phyloP scores from a whole-genome alignment of 2,113 vertebrate genomes.

The Malurus melanocephalus region DNA sequence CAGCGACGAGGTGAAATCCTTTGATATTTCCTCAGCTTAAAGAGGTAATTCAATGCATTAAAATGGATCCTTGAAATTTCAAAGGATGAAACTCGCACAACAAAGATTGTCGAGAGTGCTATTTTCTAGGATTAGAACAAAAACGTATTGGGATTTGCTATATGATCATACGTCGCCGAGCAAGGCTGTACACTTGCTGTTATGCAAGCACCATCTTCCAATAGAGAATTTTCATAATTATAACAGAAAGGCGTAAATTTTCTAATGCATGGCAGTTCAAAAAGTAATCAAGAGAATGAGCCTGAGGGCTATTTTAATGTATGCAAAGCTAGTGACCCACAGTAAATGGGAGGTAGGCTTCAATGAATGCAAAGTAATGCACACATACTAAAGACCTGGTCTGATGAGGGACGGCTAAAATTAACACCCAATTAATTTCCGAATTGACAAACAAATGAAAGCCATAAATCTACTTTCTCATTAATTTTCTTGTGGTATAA shows the following conservation, averaged over 20 bases:
- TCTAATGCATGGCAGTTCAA: constrained; percentile 88
- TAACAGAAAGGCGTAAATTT: constrained; percentile 94
- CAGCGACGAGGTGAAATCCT: constrained; percentile 13
- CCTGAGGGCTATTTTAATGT: constrained; percentile 95
- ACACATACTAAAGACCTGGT: constrained; percentile 81
- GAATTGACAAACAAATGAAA: constrained; percentile 99
- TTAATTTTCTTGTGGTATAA: constrained; percentile 96
- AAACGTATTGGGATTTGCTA: constrained; percentile 31
- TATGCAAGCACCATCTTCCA: constrained; percentile 82
- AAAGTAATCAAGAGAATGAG: constrained; percentile 97
- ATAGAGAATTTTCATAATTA: constrained; percentile 90
- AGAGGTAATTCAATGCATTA: constrained; percentile 31
- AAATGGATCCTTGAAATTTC: constrained; percentile 52
- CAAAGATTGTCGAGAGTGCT: constrained; percentile 52
- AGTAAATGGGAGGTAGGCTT: constrained; percentile 88
- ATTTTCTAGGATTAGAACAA: constrained; percentile 61
- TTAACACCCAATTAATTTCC: constrained; percentile 99
- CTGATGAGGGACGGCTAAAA: constrained; percentile 97
- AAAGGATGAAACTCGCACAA: constrained; percentile 59
- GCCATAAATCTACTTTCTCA: constrained; percentile 99
- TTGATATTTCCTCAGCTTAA: constrained; percentile 53
- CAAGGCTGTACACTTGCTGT: constrained; percentile 64
- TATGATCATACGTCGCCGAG: not conserved
- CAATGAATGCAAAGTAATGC: constrained; percentile 95
- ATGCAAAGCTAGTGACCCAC: constrained; percentile 98